Percentiles rank a stretch among this genome's conserved stretches.
phyloP scores from a whole-genome alignment of 1,140 invertebrate species.

The Drosophila bifasciata region DNA sequence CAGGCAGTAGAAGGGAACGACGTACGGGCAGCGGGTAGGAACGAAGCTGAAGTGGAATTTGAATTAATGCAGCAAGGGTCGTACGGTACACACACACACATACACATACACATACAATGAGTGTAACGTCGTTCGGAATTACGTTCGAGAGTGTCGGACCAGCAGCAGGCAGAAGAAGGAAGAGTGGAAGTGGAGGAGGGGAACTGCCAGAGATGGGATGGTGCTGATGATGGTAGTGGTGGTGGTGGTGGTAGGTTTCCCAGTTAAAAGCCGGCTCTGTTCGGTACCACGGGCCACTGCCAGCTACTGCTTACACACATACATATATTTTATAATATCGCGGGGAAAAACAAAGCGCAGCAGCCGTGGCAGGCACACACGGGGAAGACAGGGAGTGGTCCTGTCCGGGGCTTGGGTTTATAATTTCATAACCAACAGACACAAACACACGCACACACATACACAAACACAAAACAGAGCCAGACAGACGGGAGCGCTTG shows the following conservation, averaged over 20 bases:
- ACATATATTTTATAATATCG: conserved; percentile 60
- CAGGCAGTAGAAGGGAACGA: too few relatives aligned
- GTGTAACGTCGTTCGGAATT: conserved; percentile 51
- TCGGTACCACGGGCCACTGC: too few relatives aligned
- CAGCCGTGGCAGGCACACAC: conserved; percentile 37
- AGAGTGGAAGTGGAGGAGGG: conserved; percentile 4
- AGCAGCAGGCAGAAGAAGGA: conserved; percentile 7
- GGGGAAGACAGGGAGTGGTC: conserved; percentile 47
- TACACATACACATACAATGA: conserved; percentile 30
- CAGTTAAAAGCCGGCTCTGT: conserved; percentile 56
- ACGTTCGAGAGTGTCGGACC: conserved; percentile 40
- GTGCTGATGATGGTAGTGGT: conserved; percentile 35
- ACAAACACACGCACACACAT: conserved; percentile 37
- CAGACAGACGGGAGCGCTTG: conserved; percentile 26
- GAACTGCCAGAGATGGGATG: conserved; percentile 30
- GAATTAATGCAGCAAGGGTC: conserved; percentile 76
- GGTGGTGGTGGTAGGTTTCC: conserved; percentile 62
- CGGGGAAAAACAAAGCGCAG: conserved; percentile 59
- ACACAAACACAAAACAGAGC: conserved; percentile 15
- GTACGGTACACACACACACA: conserved; percentile 53
- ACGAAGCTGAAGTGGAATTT: conserved; percentile 73
- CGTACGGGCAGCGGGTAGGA: conserved; percentile 26
- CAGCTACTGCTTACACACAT: conserved; percentile 1
- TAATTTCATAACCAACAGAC: conserved; percentile 67
- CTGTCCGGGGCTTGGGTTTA: conserved; percentile 51